Percentiles rank a stretch among this genome's conserved stretches.
Evolutionary conservation across 2,797 vertebrate species (phyloP).

Genomic region (Phoeniculus purpureus): DNA sequence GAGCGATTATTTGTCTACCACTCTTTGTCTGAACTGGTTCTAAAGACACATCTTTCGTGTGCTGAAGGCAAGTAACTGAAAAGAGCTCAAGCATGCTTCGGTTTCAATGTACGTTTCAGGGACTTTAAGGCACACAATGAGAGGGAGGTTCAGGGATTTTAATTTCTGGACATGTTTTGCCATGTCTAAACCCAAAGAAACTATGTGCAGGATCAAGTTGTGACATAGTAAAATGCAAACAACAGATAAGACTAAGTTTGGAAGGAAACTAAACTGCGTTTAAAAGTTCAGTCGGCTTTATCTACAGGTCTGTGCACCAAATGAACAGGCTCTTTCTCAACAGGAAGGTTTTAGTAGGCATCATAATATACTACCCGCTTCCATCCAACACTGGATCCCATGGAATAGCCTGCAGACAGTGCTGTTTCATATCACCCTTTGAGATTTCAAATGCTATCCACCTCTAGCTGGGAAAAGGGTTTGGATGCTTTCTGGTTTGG

Average conservation of each 20-base stretch:
- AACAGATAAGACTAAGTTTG: not conserved
- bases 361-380: not conserved
- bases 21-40: conserved; percentile 9
- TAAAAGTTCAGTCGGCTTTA: not conserved
- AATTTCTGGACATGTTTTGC: not conserved
- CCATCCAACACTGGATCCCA: not conserved
- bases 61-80: not conserved
- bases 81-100: not conserved
- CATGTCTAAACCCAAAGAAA: not conserved
- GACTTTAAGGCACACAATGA: not conserved
- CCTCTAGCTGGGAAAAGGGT: not conserved
- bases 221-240: not conserved
- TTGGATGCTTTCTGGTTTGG: not conserved
- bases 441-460: not conserved
- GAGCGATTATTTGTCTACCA: not conserved
- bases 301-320: not conserved
- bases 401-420: not conserved
- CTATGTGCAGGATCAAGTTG: not conserved
- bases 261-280: not conserved
- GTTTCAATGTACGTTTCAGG: not conserved
- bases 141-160: not conserved
- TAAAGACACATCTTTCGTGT: not conserved
- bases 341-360: not conserved
- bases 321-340: not conserved
- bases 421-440: not conserved